These are phyloP conservation scores for Chydorus sphaericus DNA, from an alignment of 2,888 invertebrate genomes.

Conservation along the genomic window DNA sequence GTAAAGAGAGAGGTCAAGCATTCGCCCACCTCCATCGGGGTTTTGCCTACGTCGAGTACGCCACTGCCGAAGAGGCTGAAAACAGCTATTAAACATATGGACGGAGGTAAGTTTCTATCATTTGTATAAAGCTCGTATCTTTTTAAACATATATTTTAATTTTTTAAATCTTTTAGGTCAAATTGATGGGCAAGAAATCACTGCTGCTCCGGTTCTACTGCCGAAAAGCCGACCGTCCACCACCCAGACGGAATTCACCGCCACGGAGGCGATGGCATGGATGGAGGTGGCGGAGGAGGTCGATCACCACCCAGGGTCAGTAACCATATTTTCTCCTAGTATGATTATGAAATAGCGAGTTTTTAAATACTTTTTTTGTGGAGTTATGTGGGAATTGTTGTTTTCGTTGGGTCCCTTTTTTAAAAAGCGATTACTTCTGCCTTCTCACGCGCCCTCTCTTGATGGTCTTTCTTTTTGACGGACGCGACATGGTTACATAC, in stretches of 20 bases:
- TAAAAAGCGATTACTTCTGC: too few species aligned
- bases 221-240: slow-evolving; percentile 20
- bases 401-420: too few species aligned
- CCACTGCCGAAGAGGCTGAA: slow-evolving; percentile 85
- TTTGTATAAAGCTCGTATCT: neutral
- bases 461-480: too few species aligned
- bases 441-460: too few species aligned
- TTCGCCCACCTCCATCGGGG: slow-evolving; percentile 68
- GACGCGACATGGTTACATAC: too few species aligned
- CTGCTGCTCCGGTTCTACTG: slow-evolving; percentile 81
- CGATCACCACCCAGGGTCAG: slow-evolving; percentile 22
- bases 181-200: slow-evolving; percentile 90
- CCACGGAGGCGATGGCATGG: neutral
- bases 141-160: neutral
- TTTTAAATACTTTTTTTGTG: neutral
- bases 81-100: slow-evolving; percentile 99
- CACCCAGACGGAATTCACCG: slow-evolving; percentile 14
- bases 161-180: slow-evolving; percentile 40
- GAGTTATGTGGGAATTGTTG: neutral
- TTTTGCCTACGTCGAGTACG: slow-evolving; percentile 90
- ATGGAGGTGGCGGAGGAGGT: slow-evolving; percentile 13
- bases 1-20: slow-evolving; percentile 65
- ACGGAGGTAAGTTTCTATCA: slow-evolving; percentile 77
- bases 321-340: neutral
- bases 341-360: neutral